Base-by-base conservation (phyloP, 2,888 invertebrate genomes). In the Eremobia ochroleuca region DNA sequence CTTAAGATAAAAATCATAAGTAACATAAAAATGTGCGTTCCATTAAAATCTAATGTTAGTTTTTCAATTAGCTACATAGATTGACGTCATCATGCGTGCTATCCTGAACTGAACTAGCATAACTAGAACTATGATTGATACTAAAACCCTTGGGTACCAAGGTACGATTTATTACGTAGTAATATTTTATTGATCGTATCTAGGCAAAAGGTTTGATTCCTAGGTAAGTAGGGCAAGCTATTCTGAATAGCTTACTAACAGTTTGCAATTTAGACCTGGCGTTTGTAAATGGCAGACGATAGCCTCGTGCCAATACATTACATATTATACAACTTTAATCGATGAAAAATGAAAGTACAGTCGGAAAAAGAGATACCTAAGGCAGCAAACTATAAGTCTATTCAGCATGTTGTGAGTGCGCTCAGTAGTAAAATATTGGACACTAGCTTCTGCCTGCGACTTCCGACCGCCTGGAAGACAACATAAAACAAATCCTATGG, bases 61-160 rank as follows among this genome's bases (percentile, higher is more conserved):
- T 67, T 76, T 78, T 34, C 18, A 34, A 72, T 64, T 43, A 73
- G 34, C 40, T 37, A 46, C 65, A 34, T 28, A 28, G 0, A 18
- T 15, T 80, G 76, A 80, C 69, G 58, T 80, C 79, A 79, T 25
- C 58, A 21, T 46, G 65, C 65, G 69, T 76, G 80, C 31, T 79
- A 55, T 52, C 34, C 25, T 46, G 28, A 64, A 58, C 49, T 64
- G 37, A 52, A 69, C 65, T 25, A 73, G 18, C n/a, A 9, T 59
- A 34, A 40, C 25, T 43, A 73, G 8, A 78, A 28, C 34, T 75
- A 52, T 37, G 68, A 46, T 40, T 59, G 52, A 61, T 69, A 46
- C 75, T 59, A 80, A 76, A 80, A 46, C n/a, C 59, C 43, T n/a
- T 37, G 18, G 4, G 31, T 52, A 49, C 37, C 34, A 62, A 73